Evolutionary conservation across 2,888 invertebrate genomes (phyloP), one percentile per base, ranked within the genome.

Genomic region (Eristalis arbustorum): DNA sequence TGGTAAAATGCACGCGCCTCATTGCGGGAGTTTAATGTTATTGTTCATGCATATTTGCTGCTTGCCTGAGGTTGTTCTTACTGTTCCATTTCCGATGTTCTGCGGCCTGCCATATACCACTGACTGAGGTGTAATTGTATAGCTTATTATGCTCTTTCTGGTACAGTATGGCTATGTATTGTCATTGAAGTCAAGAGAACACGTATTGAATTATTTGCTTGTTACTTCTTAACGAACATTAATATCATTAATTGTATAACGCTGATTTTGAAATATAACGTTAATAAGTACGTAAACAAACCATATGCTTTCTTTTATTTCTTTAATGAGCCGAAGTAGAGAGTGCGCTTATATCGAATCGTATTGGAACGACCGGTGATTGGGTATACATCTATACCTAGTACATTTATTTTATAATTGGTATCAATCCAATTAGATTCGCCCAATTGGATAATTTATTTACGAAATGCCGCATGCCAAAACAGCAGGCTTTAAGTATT

Each of bases 41-140:
- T 66, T 80, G 62, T 81, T 76, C 72, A 64, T 49, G 18, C 49
- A 49, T 69, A 56, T 76, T 71, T 81, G 76, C 74, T 85, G 68
- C 66, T 67, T 71, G 42, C 77, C 78, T 61, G 61, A 75, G 68
- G 83, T 76, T 81, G 72, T 83, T 40, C 89, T 90, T 89, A 90
- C 89, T 89, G 90, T 90, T 90, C 62, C 88, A 89, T 89, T 90
- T 91, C 90, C 90, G 90, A 88, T 89, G 64, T 77, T 78, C 68
- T 79, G 72, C 71, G 79, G 71, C 57, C 71, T 67, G 31, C 59
- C 69, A 31, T 59, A 61, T 71, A 71, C 75, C 84, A 69, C 84
- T 69, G 59, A 75, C 75, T 67, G 79, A 80, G 73, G 73, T 73
- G 73, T 63, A 80, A 80, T 80, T 80, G 79, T 73, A 68, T 73